A percentile compares a stretch with the other conserved stretches of the same genome.
These are phyloP conservation scores for Eugnorisma glareosa DNA, from an alignment of 2,888 invertebrate genomes.

Conservation along the genomic window DNA sequence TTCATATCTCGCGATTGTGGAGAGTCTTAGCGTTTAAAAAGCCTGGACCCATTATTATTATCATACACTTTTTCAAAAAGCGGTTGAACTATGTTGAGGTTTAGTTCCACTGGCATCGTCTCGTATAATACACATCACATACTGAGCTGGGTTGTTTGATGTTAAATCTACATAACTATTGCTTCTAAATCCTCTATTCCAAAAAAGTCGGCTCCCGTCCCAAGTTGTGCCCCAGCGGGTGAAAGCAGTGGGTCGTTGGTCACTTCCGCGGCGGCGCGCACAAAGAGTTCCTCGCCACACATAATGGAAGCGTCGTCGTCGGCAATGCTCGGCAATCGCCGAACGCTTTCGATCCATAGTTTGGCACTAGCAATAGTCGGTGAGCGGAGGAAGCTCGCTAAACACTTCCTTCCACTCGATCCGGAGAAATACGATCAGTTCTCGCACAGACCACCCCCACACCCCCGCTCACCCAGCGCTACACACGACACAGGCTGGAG, in stretches of 20 bases:
- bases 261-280: constrained; percentile 14
- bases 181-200: not conserved
- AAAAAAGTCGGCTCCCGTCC: not conserved
- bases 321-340: constrained; percentile 43
- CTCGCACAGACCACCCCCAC: not conserved
- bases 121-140: not conserved
- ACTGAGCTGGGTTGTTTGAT: not conserved
- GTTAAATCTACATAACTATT: not conserved
- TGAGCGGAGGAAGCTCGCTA: constrained; percentile 66
- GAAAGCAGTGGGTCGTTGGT: not conserved
- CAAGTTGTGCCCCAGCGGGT: not conserved
- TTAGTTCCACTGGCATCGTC: not conserved
- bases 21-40: too few species aligned
- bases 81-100: not conserved
- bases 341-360: constrained; percentile 56
- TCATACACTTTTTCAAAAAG: not conserved
- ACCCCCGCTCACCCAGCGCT: not conserved
- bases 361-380: constrained; percentile 22
- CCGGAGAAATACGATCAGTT: constrained; percentile 69
- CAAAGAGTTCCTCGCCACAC: constrained; percentile 3
- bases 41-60: too few species aligned
- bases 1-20: too few species aligned
- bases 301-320: constrained; percentile 11
- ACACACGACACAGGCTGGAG: not conserved
- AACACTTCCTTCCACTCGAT: constrained; percentile 75